These are phyloP conservation scores for Drosophila setifemur DNA, from an alignment of 1,140 invertebrate genomes.

Conservation along the genomic window DNA sequence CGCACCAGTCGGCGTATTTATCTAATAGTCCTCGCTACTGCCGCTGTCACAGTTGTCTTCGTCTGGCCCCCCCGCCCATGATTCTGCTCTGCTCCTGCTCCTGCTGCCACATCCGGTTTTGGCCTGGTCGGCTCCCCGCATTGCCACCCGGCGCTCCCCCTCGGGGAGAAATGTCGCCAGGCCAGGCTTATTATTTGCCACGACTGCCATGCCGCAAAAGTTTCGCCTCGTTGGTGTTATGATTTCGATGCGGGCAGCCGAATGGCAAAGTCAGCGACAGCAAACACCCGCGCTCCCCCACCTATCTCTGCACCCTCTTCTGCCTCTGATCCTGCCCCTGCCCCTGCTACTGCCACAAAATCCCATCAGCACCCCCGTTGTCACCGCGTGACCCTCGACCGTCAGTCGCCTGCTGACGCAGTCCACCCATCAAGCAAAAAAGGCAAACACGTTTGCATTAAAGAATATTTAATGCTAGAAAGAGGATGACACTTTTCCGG, in stretches of 20 bases:
- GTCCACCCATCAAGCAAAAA: conserved; percentile 52
- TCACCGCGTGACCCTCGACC: no score
- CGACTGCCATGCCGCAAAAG: conserved; percentile 71
- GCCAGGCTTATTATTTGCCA: conserved; percentile 79
- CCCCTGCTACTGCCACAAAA: no score
- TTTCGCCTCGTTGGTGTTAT: conserved; percentile 80
- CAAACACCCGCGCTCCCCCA: conserved; percentile 26
- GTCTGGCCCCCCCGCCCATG: conserved; percentile 61
- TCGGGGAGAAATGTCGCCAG: conserved; percentile 24
- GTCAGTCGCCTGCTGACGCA: conserved; percentile 70
- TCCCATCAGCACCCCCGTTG: no score
- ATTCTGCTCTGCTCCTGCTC: conserved; percentile 11
- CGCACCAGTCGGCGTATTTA: conserved; percentile 60
- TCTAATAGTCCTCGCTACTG: conserved; percentile 73
- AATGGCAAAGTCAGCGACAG: conserved; percentile 70
- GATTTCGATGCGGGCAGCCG: conserved; percentile 77
- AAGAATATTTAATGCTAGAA: background rate
- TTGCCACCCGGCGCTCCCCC: background rate
- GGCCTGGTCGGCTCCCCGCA: background rate
- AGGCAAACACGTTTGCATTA: background rate
- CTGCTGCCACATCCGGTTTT: background rate
- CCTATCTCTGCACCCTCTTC: conserved; percentile 4
- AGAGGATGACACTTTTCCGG: no score
- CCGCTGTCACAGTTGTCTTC: conserved; percentile 72
- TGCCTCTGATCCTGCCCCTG: no score